Evolutionary conservation across 2,113 vertebrate species (phyloP), one percentile per base, ranked within the genome.

Genomic region (Microcebus ravelobensis): DNA sequence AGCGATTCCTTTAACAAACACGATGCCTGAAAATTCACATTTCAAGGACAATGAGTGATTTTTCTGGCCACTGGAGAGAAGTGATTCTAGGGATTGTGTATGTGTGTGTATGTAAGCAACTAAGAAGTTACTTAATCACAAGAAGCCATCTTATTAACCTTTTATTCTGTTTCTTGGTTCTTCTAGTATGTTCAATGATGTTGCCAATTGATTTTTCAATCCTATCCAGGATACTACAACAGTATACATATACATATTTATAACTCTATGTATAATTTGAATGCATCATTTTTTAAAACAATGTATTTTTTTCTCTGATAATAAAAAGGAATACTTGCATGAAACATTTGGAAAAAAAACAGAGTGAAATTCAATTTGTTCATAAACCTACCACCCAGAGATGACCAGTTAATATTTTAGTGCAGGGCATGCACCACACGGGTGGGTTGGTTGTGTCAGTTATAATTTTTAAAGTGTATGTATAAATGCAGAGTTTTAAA

Each of bases 1-100:
- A 81, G 0, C 34, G 74, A 65, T 89, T 79, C 67, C 93, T 96
- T 61, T 20, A 61, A 39, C 65, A 68, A 3, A 68, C 42, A 42
- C 27, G 9, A 25, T 86, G 67, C 65, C 67, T 63, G 9, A 36
- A 79, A 77, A 65, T 70, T 76, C 71, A 59, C 59, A 82, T 82
- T 96, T 95, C 84, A 77, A 70, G 84, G 93, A 79, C 85, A 96
- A 73, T 82, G 73, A 90, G 68, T 83, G 42, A 48, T 55, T 95
- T 95, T 95, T 79, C 76, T 95, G 70, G 61, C 92, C 91, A 20
- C 90, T 93, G 71, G 89, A 90, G 92, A 93, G 81, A 77, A 95
- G 87, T 74, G 83, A 0, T 70, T 90, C 67, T 83, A 79, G 70
- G 15, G 36, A 77, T 34, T 31, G 11, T 48, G n/a, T 65, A 2